phyloP scores from a whole-genome alignment of 2,797 vertebrate genomes.

The Periparus ater region DNA sequence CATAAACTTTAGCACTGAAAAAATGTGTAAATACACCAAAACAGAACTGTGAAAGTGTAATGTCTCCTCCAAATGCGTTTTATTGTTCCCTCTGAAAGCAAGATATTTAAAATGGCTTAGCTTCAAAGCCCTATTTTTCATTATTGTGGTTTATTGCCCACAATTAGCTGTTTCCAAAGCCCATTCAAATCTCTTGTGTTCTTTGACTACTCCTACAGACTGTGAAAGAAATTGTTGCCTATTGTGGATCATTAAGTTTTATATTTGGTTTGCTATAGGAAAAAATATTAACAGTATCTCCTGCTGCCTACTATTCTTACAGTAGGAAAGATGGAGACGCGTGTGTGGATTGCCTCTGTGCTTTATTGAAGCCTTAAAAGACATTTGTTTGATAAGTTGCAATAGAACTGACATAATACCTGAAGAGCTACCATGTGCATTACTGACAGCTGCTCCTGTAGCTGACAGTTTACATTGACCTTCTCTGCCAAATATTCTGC shows the following conservation, averaged over 20 bases:
- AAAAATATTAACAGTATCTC: conserved; percentile 32
- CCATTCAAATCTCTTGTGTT: background rate
- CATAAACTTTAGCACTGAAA: background rate
- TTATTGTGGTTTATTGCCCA: conserved; percentile 32
- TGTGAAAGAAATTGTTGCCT: background rate
- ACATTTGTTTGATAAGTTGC: background rate
- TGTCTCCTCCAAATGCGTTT: background rate
- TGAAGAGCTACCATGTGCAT: background rate
- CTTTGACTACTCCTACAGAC: conserved; percentile 13
- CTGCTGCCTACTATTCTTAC: background rate
- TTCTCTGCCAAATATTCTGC: background rate
- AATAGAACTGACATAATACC: background rate
- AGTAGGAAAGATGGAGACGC: background rate
- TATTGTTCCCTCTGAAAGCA: conserved; percentile 11
- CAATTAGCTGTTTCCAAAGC: background rate
- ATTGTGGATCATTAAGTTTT: conserved; percentile 14
- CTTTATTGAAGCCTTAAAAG: background rate
- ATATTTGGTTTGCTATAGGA: conserved; percentile 3
- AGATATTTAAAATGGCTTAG: background rate
- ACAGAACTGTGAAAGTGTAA: background rate
- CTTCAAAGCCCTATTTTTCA: conserved; percentile 42
- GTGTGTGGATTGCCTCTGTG: background rate
- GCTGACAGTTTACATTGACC: background rate
- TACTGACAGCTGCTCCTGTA: background rate
- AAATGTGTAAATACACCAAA: background rate